Base-by-base conservation (phyloP, 1,140 invertebrate genomes). In the Myzus persicae region DNA sequence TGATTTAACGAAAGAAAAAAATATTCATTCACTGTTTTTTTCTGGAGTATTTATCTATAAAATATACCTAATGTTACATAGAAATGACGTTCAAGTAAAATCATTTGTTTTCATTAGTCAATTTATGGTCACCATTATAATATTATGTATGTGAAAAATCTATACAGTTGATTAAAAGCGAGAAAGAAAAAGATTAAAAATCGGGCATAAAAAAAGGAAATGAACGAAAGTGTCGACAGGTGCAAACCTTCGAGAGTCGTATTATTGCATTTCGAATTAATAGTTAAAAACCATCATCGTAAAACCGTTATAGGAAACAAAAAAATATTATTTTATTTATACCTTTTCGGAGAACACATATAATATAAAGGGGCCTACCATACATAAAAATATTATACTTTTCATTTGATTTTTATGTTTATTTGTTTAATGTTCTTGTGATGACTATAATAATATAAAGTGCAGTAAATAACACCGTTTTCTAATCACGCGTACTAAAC, bases 311-410 rank as follows among this genome's bases (percentile, higher is more conserved):
- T 48, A 42, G 40, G 89, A 67, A 42, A 90, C 42, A 90, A 90
- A 90, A 90, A 76, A 76, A n/a, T 76, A n/a, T 26, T n/a, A 90
- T 42, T n/a, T 59, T 67, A 90, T 90, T 90, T 90, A 90, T 20
- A 90, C 31, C 46, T 89, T 54, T 67, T 90, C 26, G 22, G n/a
- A 51, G 87, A 88, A 48, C 87, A 20, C 14, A n/a, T 48, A 46
- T 46, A 46, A 84, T 9, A 51, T 46, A 51, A 48, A 84, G 22
- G 82, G 14, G n/a, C 14, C n/a, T 76, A 11, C n/a, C 4, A 76
- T 76, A 76, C 59, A 76, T 76, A 76, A 76, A 88, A 48, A 38
- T 51, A 51, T 51, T 89, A 89, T 67, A 59, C 51, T 42, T n/a
- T 24, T 42, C 22, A 26, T 90, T 90, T 59, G 36, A 90, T 90